Percentiles rank a stretch among this genome's conserved stretches.
phyloP scores from a whole-genome alignment of 2,888 invertebrate species.

The Diarsia dahlii region DNA sequence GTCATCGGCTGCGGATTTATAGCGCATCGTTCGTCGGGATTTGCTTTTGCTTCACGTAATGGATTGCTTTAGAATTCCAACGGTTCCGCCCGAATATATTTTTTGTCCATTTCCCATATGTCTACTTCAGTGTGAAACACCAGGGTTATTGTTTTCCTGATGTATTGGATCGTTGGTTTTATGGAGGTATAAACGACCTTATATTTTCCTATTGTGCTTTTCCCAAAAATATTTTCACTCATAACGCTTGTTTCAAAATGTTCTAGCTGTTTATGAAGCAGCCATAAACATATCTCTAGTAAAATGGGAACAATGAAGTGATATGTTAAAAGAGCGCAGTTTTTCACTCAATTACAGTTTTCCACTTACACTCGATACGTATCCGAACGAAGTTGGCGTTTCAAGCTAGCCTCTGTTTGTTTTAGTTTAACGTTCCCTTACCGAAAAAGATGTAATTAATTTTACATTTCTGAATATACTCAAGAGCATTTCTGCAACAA shows the following conservation, averaged over 20 bases:
- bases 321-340: slow-evolving; percentile 39
- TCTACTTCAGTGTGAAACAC: slow-evolving; percentile 67
- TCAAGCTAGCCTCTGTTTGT: slow-evolving; percentile 28
- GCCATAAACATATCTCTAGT: slow-evolving; percentile 13
- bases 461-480: slow-evolving; percentile 11
- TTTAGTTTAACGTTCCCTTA: slow-evolving; percentile 2
- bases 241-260: slow-evolving; percentile 31
- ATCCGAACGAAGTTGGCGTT: slow-evolving; percentile 53
- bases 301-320: slow-evolving; percentile 26
- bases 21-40: slow-evolving; percentile 76
- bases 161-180: slow-evolving; percentile 59
- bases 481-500: slow-evolving; percentile 18
- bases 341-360: slow-evolving; percentile 56
- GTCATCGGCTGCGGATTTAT: slow-evolving; percentile 78
- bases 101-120: slow-evolving; percentile 69
- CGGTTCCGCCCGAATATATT: slow-evolving; percentile 64
- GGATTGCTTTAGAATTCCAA: slow-evolving; percentile 74
- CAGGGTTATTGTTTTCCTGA: slow-evolving; percentile 66
- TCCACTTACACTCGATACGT: slow-evolving; percentile 61
- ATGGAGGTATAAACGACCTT: slow-evolving; percentile 58
- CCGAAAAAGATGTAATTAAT: background rate
- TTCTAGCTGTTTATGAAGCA: slow-evolving; percentile 35
- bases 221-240: slow-evolving; percentile 35
- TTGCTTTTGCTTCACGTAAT: slow-evolving; percentile 74
- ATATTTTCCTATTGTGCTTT: slow-evolving; percentile 50